These are phyloP conservation scores for Phortica magna DNA, from an alignment of 2,888 invertebrate genomes.

Conservation along the genomic window DNA sequence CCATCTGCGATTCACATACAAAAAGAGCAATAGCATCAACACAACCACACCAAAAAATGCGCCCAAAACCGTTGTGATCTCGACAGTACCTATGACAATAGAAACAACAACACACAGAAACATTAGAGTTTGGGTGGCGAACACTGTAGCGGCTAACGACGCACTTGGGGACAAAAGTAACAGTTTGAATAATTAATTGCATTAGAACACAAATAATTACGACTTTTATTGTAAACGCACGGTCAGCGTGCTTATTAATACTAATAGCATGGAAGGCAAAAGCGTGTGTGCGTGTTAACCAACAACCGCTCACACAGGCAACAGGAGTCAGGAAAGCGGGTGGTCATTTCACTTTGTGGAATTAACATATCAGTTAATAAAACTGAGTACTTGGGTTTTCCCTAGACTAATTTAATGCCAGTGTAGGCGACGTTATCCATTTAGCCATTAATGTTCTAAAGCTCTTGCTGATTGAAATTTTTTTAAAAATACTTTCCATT, in stretches of 20 bases:
- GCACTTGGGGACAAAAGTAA: neutral
- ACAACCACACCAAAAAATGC: conserved; percentile 91
- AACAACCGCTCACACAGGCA: neutral
- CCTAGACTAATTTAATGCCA: neutral
- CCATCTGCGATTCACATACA: conserved; percentile 90
- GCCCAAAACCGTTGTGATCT: conserved; percentile 93
- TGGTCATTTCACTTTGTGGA: neutral
- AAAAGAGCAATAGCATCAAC: conserved; percentile 88
- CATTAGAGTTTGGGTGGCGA: neutral
- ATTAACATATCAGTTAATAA: conserved; percentile 4
- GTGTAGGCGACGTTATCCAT: too few relatives aligned
- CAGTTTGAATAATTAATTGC: neutral
- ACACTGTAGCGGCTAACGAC: neutral
- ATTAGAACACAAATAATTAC: neutral
- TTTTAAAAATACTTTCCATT: neutral
- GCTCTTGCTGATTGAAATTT: too few relatives aligned
- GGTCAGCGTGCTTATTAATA: neutral
- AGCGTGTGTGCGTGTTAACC: neutral
- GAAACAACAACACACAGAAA: conserved; percentile 1
- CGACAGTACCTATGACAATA: conserved; percentile 80
- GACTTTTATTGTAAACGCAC: neutral
- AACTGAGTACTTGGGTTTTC: conserved; percentile 13
- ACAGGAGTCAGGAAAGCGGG: neutral
- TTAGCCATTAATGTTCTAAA: too few relatives aligned
- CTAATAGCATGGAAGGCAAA: neutral